Conservation (phyloP, 2,113 vertebrate species). For the Etheostoma spectabile region DNA sequence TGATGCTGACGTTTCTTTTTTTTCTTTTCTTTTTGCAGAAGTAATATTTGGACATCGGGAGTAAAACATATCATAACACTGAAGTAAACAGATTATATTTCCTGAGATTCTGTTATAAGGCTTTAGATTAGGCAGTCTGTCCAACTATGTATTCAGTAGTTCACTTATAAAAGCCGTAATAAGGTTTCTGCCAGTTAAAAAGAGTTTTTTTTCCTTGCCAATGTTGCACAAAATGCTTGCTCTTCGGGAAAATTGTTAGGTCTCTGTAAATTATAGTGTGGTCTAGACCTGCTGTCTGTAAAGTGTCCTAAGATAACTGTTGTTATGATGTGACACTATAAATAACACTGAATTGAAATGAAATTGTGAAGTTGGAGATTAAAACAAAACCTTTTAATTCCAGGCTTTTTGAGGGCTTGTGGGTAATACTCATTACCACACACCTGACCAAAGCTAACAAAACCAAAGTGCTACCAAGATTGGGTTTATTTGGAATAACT, state of each 20-base stretch:
- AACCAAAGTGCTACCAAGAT: background rate
- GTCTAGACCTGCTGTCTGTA: too few relatives aligned
- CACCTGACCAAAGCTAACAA: background rate
- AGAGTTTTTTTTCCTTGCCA: too few relatives aligned
- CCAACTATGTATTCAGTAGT: background rate
- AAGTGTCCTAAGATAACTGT: too few relatives aligned
- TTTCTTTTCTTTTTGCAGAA: background rate
- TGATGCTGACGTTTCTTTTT: background rate
- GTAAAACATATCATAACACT: background rate
- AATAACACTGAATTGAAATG: too few relatives aligned
- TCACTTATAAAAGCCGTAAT: too few relatives aligned
- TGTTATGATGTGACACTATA: too few relatives aligned
- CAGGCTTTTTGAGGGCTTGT: background rate
- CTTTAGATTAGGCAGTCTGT: background rate
- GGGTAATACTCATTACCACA: background rate
- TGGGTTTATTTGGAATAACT: background rate
- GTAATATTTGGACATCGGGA: background rate
- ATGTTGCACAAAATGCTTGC: too few relatives aligned
- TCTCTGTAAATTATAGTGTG: too few relatives aligned
- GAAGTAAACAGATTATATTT: background rate
- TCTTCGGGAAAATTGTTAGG: too few relatives aligned
- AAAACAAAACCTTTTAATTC: background rate
- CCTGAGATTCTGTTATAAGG: background rate
- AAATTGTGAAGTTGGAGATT: too few relatives aligned
- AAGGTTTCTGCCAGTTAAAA: too few relatives aligned